Evolutionary conservation across 2,113 vertebrate species (phyloP), one percentile per base, ranked within the genome.

Genomic region (Mormoops blainvillei): DNA sequence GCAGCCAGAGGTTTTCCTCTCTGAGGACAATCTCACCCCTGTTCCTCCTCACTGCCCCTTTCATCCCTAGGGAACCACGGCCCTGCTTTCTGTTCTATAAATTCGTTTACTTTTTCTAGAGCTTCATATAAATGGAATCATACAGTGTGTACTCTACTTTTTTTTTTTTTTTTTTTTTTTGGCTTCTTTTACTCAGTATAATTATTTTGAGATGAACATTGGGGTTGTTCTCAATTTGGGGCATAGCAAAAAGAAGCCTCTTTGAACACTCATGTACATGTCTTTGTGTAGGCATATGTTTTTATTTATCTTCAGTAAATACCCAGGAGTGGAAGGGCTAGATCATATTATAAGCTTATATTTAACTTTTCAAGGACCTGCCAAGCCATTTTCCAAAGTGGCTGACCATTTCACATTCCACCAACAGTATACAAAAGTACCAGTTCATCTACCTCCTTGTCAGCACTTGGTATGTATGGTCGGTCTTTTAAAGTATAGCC

Each of bases 141-240:
- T 7, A 18, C 31, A 68, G 45, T 54, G 24, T 56, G 7, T 38
- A 19, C 22, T 56, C 28, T 74, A 12, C 58, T 61, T 24, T 87
- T 94, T 81, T 70, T 89, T 71, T n/a, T n/a, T n/a, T n/a, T n/a
- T 31, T 6, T 31, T 74, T 83, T 92, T 80, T 67, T 92, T 78
- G 65, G 33, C 41, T 80, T 56, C 13, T 91, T 95, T 95, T 50
- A 74, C 12, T 83, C 50, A 48, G 58, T 18, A 4, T 33, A 85
- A 78, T 95, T 97, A 94, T 83, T 95, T 94, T 89, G 73, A 91
- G 86, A 92, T 56, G 86, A 97, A 91, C 18, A 88, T 92, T 90
- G 86, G 93, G n/a, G 45, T 88, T 95, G 33, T 67, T 92, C 43
- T 50, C 9, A 54, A 12, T 93, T 86, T 89, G 54, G 12, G 77